Evolutionary conservation across 2,888 invertebrate genomes (phyloP), one percentile per base, ranked within the genome.

Genomic region (Ectemnius cavifrons): DNA sequence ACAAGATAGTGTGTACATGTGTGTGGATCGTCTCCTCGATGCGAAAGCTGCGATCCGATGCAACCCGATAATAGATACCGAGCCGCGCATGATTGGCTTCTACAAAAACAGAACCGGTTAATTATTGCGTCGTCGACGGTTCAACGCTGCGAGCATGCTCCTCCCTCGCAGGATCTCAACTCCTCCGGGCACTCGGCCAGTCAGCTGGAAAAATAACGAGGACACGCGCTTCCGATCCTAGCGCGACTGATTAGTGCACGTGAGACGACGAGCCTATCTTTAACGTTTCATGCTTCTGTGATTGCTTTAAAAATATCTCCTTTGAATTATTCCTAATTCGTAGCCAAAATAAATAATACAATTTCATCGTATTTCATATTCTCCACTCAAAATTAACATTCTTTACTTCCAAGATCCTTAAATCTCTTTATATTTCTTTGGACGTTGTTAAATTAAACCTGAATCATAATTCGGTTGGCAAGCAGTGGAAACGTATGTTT

Each of bases 121-220:
- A 88, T 89, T 89, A 85, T 82, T 78, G 80, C 16, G n/a, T 52
- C 80, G 76, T 76, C 62, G 70, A 27, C 20, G 27, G 49, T 3
- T 11, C 13, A 27, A 63, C 62, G 37, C 1, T 37, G 8, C 37
- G 8, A 37, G 37, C 37, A 37, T 11, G n/a, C n/a, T 37, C 59
- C 71, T 52, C 70, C 74, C 68, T 72, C 65, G 52, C 78, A 68
- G 72, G 75, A 77, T 78, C 75, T 73, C 61, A 71, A 63, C 49
- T 75, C 60, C 57, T 18, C 68, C 67, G 47, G 56, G 49, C 64
- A 77, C 67, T 64, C 74, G 73, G 27, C 69, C 81, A 59, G 71
- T 80, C 88, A 86, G 87, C 89, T 89, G 89, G 85, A 87, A 86
- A 87, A 89, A 89, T 86, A 88, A 85, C 83, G 77, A 77, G 83